phyloP scores from a whole-genome alignment of 2,888 invertebrate species.

The Syrphus vitripennis region DNA sequence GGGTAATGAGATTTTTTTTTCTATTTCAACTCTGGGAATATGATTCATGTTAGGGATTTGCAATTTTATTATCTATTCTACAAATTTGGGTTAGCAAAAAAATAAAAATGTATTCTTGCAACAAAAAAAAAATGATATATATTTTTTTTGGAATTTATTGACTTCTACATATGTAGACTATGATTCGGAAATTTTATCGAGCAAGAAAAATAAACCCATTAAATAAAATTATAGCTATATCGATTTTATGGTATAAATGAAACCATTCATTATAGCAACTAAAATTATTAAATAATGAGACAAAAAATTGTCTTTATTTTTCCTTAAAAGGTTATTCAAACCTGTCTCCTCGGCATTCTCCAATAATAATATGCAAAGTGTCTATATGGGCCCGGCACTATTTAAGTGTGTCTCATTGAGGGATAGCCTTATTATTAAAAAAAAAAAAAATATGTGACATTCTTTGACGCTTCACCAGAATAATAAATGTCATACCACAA shows the following conservation, averaged over 20 bases:
- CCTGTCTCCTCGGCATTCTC: background rate
- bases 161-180: too few relatives aligned
- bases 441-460: constrained; percentile 31
- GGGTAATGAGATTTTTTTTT: constrained; percentile 34
- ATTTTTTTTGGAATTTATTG: too few relatives aligned
- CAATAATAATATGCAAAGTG: background rate
- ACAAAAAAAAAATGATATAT: background rate
- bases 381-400: background rate
- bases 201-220: background rate
- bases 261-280: background rate
- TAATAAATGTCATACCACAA: constrained; percentile 40
- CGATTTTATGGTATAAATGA: too few relatives aligned
- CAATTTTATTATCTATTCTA: constrained; percentile 1
- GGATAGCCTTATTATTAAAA: background rate
- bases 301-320: background rate
- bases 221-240: too few relatives aligned
- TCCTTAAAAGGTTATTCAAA: background rate
- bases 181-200: too few relatives aligned
- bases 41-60: constrained; percentile 41
- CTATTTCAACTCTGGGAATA: background rate
- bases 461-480: constrained; percentile 25
- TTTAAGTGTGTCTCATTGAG: background rate
- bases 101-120: background rate
- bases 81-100: constrained; percentile 19
- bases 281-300: background rate